phyloP scores from a whole-genome alignment of 1,140 invertebrate genomes.

The Anagrus nilaparvatae region DNA sequence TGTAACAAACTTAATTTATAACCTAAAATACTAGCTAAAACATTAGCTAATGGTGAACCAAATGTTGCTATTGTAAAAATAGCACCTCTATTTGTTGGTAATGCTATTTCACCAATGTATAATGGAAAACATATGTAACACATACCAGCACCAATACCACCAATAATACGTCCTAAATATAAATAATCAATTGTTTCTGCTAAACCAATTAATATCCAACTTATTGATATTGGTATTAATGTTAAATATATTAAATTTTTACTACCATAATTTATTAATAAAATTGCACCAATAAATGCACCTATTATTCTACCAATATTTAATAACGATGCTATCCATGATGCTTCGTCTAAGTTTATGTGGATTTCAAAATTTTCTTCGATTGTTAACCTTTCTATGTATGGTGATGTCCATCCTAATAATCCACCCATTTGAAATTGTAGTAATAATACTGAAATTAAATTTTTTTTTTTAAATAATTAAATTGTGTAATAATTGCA shows the following conservation, averaged over 20 bases:
- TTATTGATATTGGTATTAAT: slow-evolving; percentile 47
- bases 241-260: slow-evolving; percentile 54
- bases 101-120: slow-evolving; percentile 58
- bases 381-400: slow-evolving; percentile 41
- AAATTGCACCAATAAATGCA: slow-evolving; percentile 28
- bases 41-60: slow-evolving; percentile 46
- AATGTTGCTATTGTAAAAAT: slow-evolving; percentile 54
- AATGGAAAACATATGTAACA: slow-evolving; percentile 55
- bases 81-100: slow-evolving; percentile 54
- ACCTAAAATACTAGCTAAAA: slow-evolving; percentile 56
- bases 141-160: slow-evolving; percentile 56
- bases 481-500: too few relatives aligned
- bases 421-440: slow-evolving; percentile 30
- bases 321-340: slow-evolving; percentile 54
- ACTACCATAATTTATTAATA: slow-evolving; percentile 48
- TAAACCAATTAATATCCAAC: slow-evolving; percentile 44
- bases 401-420: slow-evolving; percentile 49
- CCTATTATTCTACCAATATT: slow-evolving; percentile 43
- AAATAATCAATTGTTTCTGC: slow-evolving; percentile 42
- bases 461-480: too few relatives aligned
- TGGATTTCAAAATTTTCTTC: slow-evolving; percentile 43
- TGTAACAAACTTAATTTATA: slow-evolving; percentile 36
- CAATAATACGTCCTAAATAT: slow-evolving; percentile 44
- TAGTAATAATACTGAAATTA: slow-evolving; percentile 34
- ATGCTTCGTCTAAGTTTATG: slow-evolving; percentile 53